These are phyloP conservation scores for Drosophila elegans DNA, from an alignment of 1,140 invertebrate species.

Conservation along the genomic window DNA sequence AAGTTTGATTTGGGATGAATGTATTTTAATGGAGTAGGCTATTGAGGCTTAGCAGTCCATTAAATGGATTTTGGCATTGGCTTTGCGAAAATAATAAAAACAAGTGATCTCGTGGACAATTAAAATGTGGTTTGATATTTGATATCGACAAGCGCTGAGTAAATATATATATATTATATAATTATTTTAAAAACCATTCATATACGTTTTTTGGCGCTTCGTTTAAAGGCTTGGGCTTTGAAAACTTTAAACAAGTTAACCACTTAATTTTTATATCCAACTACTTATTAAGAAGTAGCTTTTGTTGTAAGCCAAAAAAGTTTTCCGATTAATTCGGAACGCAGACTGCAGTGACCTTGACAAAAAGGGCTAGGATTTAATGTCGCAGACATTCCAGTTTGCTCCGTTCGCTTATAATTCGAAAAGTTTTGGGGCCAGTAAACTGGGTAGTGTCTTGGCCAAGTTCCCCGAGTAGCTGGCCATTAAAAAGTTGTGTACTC, in stretches of 20 bases:
- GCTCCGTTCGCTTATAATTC: constrained; percentile 50
- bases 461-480: constrained; percentile 53
- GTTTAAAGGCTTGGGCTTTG: not conserved
- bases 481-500: constrained; percentile 79
- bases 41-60: constrained; percentile 21
- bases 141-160: not conserved
- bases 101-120: not conserved
- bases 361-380: constrained; percentile 3
- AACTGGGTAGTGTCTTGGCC: constrained; percentile 40
- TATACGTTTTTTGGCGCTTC: too few relatives aligned
- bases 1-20: constrained; percentile 4
- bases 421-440: constrained; percentile 54
- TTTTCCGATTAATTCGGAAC: constrained; percentile 8
- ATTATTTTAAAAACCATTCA: too few relatives aligned
- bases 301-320: not conserved
- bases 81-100: not conserved
- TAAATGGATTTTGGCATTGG: constrained; percentile 16
- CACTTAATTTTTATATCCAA: not conserved
- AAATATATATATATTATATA: too few relatives aligned
- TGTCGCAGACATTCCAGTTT: constrained; percentile 33
- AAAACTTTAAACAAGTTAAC: not conserved
- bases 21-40: constrained; percentile 18
- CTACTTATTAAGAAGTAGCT: not conserved
- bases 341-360: constrained; percentile 20
- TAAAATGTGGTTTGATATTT: not conserved